Conservation (phyloP, 2,888 invertebrate genomes). For the Branchipolynoe longqiensis region DNA sequence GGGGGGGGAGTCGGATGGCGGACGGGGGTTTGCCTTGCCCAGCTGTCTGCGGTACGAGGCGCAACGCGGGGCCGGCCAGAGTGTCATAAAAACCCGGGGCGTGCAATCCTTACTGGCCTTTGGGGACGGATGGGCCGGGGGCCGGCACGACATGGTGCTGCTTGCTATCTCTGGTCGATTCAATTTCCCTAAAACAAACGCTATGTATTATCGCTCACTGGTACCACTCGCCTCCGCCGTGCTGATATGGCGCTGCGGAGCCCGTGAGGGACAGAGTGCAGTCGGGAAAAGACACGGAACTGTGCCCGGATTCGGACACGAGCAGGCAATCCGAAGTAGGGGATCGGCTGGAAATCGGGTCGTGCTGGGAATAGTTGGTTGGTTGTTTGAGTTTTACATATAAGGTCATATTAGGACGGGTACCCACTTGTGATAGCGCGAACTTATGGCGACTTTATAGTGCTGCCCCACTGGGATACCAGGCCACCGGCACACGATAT, state of each 20-base stretch:
- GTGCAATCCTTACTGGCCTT: conserved; percentile 38
- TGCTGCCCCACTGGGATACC: too few species aligned
- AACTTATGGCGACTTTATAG: too few species aligned
- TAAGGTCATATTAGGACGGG: too few species aligned
- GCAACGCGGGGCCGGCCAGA: too few species aligned
- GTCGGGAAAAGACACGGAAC: too few species aligned
- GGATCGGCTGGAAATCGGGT: too few species aligned
- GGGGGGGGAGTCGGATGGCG: background rate
- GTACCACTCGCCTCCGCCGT: background rate
- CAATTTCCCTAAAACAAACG: conserved; percentile 27
- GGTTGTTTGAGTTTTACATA: too few species aligned
- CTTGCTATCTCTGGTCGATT: background rate
- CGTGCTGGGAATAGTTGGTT: too few species aligned
- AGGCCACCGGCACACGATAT: too few species aligned
- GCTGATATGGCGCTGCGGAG: background rate
- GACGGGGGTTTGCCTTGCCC: background rate
- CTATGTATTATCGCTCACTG: conserved; percentile 31
- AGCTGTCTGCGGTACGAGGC: background rate
- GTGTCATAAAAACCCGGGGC: background rate
- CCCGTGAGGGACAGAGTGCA: background rate
- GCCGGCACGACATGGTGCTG: background rate
- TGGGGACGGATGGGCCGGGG: background rate
- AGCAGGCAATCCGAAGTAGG: too few species aligned
- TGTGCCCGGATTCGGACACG: too few species aligned
- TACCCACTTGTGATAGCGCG: too few species aligned